Evolutionary conservation across 35 echinoderm and acorn worm species (phyloP).

Genomic region (Ophiothrix spiculata): DNA sequence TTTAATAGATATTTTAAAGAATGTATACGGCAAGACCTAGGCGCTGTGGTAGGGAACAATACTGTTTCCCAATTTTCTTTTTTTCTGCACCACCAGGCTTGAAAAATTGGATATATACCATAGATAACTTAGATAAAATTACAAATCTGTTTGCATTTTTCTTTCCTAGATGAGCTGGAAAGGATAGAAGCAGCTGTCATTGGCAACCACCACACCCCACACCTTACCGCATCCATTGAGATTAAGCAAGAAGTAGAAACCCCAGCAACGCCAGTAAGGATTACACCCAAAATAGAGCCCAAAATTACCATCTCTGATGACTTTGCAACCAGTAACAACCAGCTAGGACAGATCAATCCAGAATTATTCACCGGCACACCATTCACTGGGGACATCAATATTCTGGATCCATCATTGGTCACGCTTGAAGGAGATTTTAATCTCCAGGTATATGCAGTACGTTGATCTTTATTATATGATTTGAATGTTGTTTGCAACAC

Average conservation of each 20-base stretch:
- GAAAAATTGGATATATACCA: neutral
- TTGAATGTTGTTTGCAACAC: neutral
- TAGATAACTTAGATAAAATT: neutral
- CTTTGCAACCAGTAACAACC: conserved; percentile 20
- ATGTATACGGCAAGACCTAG: no score
- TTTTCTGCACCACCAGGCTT: neutral
- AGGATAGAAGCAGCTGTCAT: conserved; percentile 65
- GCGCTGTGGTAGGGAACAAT: no score
- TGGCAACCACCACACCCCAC: conserved; percentile 26
- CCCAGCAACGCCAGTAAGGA: conserved; percentile 40
- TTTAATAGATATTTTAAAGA: no score
- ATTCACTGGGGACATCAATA: conserved; percentile 57
- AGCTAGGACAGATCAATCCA: conserved; percentile 15
- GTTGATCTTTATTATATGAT: neutral
- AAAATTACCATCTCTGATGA: neutral
- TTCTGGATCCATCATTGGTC: conserved; percentile 52
- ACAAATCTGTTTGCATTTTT: conserved; percentile 10
- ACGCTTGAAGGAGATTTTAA: conserved; percentile 69
- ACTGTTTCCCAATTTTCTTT: neutral
- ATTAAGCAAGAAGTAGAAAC: conserved; percentile 15
- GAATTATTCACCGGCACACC: conserved; percentile 23
- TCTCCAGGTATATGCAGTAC: conserved; percentile 57
- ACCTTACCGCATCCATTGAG: conserved; percentile 22
- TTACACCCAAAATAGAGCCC: conserved; percentile 7
- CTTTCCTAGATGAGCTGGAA: conserved; percentile 64